phyloP scores from a whole-genome alignment of 23 tunicate species.

The Trididemnum clinides region DNA sequence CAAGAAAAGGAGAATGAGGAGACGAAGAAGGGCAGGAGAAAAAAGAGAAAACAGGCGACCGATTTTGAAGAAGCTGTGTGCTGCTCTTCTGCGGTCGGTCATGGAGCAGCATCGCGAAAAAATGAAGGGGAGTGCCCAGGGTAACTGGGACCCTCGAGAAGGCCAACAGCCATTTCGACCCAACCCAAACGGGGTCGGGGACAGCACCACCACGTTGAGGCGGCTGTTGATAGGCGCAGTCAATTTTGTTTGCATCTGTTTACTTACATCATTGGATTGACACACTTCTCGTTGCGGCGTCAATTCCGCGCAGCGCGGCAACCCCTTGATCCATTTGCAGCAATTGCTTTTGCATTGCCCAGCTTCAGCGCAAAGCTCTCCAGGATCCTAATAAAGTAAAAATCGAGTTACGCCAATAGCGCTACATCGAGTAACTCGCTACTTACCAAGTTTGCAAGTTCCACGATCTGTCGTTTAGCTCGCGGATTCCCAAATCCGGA shows the following conservation, averaged over 20 bases:
- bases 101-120: no score
- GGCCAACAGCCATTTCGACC: no score
- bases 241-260: neutral
- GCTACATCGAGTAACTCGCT: neutral
- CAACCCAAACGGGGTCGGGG: no score
- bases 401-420: no score
- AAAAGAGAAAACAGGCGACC: no score
- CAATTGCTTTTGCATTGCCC: slow-evolving; percentile 36
- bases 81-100: no score
- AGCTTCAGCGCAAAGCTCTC: slow-evolving; percentile 41
- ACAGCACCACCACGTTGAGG: no score
- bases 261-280: slow-evolving; percentile 35
- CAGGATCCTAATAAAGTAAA: slow-evolving; percentile 9
- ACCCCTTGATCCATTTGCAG: neutral
- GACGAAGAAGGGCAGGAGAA: no score
- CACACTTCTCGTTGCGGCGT: slow-evolving; percentile 14
- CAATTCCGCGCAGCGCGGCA: slow-evolving; percentile 7
- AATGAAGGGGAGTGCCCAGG: no score
- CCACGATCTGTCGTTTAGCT: neutral
- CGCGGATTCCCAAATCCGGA: neutral
- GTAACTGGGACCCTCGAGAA: no score
- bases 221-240: neutral
- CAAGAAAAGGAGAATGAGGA: no score
- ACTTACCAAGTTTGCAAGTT: slow-evolving; percentile 1
- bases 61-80: no score